Base-by-base conservation (phyloP, 2,888 invertebrate species). In the Minunthozetes semirufus region DNA sequence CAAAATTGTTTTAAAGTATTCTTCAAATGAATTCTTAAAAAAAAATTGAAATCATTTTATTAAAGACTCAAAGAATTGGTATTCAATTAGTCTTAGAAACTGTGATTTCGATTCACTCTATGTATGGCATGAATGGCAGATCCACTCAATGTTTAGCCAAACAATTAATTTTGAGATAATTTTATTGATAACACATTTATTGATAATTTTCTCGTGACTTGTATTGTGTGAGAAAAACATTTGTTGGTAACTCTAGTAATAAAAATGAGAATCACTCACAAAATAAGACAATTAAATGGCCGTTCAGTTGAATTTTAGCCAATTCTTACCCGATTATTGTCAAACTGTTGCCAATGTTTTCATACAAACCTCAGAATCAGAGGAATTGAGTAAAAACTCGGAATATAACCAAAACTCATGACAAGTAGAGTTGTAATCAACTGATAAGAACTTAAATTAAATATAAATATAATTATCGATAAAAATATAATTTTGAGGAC, bases 191-290 rank as follows among this genome's bases (percentile, higher is more conserved):
- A 59, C 9, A 25, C 19, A 50, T 13, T n/a, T 6, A 38, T 42
- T 29, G 61, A 61, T 61, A 61, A 63, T 17, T 63, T 63, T 63
- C 63, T 63, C 63, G 63, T 63, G 63, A 63, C 63, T 63, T 59
- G 3, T 33, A 33, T 63, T 17, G 19, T 25, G 0, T 25, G 15
- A 59, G 1, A 8, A 15, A 59, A 59, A 4, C 59, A 59, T 59
- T 59, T 59, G n/a, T 59, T 59, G 5, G 59, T 59, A 59, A 59
- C 29, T 25, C 25, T 25, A 59, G 59, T 59, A 25, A 59, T 59
- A 19, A 56, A 25, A 48, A 2, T 48, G 2, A 2, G 17, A 17
- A 17, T 3, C 17, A 13, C 17, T 42, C 11, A 9, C 42, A 42
- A 42, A 42, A 42, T 9, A 50, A 17, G 11, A 50, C n/a, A 19